phyloP scores from a whole-genome alignment of 2,113 vertebrate species.

The Opisthocomus hoazin region DNA sequence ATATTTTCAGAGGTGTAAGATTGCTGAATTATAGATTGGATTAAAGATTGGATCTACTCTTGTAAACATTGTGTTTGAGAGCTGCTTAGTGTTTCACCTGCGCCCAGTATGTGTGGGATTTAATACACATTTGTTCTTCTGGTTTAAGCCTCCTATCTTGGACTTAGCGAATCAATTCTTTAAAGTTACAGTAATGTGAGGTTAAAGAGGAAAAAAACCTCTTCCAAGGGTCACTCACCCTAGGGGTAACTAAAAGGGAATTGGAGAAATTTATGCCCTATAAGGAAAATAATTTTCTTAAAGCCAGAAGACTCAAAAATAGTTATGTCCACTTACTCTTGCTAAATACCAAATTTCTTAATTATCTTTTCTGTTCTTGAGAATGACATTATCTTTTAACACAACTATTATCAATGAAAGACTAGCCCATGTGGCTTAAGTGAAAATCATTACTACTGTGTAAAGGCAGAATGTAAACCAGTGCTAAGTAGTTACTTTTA shows the following conservation, averaged over 20 bases:
- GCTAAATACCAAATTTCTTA: neutral
- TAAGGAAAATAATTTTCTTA: slow-evolving; percentile 35
- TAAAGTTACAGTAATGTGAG: neutral
- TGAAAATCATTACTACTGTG: neutral
- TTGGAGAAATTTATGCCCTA: neutral
- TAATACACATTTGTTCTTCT: neutral
- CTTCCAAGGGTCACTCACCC: neutral
- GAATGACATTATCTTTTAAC: neutral
- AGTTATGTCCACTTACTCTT: neutral
- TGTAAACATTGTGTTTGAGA: neutral
- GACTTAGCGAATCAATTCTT: neutral
- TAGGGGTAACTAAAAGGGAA: neutral
- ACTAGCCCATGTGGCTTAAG: neutral
- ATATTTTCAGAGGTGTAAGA: neutral
- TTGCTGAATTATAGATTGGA: neutral
- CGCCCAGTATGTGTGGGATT: neutral
- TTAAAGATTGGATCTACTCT: neutral
- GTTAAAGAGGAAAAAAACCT: neutral
- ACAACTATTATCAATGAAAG: neutral
- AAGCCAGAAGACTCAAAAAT: neutral
- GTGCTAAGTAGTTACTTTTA: neutral
- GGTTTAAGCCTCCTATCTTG: neutral
- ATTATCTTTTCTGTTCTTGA: neutral
- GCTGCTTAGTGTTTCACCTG: neutral
- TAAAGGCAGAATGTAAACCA: neutral